phyloP scores from a whole-genome alignment of 1,140 invertebrate genomes.

The Maconellicoccus hirsutus region DNA sequence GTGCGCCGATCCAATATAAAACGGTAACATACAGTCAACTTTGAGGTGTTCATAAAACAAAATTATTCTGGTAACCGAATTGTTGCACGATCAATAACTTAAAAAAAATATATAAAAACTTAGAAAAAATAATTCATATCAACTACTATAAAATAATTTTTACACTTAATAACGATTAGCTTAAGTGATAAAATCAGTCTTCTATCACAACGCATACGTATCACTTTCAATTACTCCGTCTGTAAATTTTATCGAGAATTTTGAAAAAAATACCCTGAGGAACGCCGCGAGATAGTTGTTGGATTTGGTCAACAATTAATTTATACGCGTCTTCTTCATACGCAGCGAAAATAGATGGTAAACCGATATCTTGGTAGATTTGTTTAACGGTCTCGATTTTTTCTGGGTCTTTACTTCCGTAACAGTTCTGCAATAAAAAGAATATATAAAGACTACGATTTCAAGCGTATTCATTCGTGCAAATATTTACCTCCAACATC shows the following conservation, averaged over 20 bases:
- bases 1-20: neutral
- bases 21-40: neutral
- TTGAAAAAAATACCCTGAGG: constrained; percentile 72
- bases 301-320: constrained; percentile 67
- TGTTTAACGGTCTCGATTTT: constrained; percentile 60
- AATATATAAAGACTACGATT: neutral
- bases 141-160: no score
- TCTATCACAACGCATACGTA: neutral
- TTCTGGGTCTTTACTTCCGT: constrained; percentile 55
- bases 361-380: constrained; percentile 65
- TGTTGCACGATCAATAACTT: neutral
- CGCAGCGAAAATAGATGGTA: constrained; percentile 61
- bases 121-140: no score
- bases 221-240: constrained; percentile 16
- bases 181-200: neutral
- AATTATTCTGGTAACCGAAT: neutral
- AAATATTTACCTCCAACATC: constrained; percentile 47
- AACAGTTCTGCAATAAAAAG: constrained; percentile 54
- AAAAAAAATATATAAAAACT: no score
- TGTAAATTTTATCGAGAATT: constrained; percentile 67
- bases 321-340: constrained; percentile 82
- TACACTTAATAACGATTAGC: neutral
- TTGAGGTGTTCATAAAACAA: neutral
- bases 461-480: neutral
- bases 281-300: constrained; percentile 69